phyloP scores from a whole-genome alignment of 2,113 vertebrate species.

The Plotosus lineatus region DNA sequence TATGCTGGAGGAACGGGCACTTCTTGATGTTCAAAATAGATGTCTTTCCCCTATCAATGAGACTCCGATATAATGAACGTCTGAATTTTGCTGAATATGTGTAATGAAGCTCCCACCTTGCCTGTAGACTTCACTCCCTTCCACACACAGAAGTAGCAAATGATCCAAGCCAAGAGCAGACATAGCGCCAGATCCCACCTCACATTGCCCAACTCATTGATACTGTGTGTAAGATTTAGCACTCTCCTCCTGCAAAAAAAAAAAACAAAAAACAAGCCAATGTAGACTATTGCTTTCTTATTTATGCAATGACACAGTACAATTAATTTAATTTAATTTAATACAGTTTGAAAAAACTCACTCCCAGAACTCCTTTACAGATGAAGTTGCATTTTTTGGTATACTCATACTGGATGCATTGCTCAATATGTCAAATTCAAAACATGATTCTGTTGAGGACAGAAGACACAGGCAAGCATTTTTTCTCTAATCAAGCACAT shows the following conservation, averaged over 20 bases:
- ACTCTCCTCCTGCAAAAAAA: slow-evolving; percentile 70
- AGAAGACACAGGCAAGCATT: slow-evolving; percentile 21
- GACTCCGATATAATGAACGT: neutral
- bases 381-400: slow-evolving; percentile 80
- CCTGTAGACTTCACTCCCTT: slow-evolving; percentile 83
- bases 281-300: neutral
- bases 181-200: slow-evolving; percentile 80
- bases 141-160: slow-evolving; percentile 87
- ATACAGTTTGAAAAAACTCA: slow-evolving; percentile 70
- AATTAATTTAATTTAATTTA: slow-evolving; percentile 3
- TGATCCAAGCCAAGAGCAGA: slow-evolving; percentile 78
- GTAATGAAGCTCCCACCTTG: slow-evolving; percentile 65
- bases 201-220: slow-evolving; percentile 78
- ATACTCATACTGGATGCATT: slow-evolving; percentile 63
- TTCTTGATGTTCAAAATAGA: no score
- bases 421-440: slow-evolving; percentile 71
- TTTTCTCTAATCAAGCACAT: neutral
- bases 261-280: slow-evolving; percentile 16
- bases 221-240: slow-evolving; percentile 68
- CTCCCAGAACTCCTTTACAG: slow-evolving; percentile 97
- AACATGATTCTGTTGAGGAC: slow-evolving; percentile 75
- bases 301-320: neutral
- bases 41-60: no score
- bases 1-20: no score
- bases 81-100: neutral